Base-by-base conservation (phyloP, 1,140 invertebrate genomes). In the Cyclargus thomasi region DNA sequence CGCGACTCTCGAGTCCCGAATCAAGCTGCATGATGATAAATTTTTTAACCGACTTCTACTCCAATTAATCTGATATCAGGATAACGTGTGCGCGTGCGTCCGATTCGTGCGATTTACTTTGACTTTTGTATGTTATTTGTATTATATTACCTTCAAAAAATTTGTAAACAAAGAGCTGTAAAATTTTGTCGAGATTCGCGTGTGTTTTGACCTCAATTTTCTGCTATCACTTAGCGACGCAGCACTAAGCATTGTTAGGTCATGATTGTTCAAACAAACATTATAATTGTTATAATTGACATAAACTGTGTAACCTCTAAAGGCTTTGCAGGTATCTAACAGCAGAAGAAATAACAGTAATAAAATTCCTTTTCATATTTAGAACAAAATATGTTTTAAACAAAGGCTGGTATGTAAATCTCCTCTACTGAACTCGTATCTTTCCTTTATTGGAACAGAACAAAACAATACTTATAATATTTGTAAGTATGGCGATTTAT, bases 231-330 rank as follows among this genome's bases (percentile, higher is more conserved):
- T 59, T 59, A 59, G 55, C 55, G 55, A 11, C 11, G 18, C 16
- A 7, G 18, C 55, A 20, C 55, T 59, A 59, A 59, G 55, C 55
- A 21, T 10, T 21, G 55, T 59, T 59, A 20, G 55, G 18, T 59
- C 55, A 21, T 59, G 2, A 21, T 59, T 59, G 20, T 59, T 59
- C 17, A 20, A 59, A 20, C 17, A 20, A 7, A 20, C 55, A 47
- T 59, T 21, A 59, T 59, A 59, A 59, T 59, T 18, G 20, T 59
- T 21, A 22, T 22, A 59, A 59, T 59, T 59, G 55, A 59, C 55
- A 20, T 59, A 8, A 20, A 6, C 10, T 20, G 18, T 20, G 18
- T 21, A 20, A 59, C 55, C 55, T 59, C 10, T 47, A 29, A 29
- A 2, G 29, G 29, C 2, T 29, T 29, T 6, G 6, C 23, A 29